Base-by-base conservation (phyloP, 2,888 invertebrate genomes). In the Acanthococcus lagerstroemiae region DNA sequence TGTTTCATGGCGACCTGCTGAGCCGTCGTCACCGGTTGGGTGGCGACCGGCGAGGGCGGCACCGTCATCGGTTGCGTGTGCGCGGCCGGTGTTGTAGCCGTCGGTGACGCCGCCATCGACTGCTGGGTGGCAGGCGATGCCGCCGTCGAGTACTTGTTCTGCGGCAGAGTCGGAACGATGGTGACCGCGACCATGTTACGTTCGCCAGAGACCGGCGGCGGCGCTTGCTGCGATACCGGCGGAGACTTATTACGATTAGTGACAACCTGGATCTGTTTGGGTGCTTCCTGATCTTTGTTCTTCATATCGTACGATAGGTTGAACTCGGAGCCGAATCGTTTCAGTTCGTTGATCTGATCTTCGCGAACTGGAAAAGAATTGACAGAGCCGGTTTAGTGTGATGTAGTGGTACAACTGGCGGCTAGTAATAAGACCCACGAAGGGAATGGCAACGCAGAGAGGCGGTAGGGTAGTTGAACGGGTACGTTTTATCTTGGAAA, bases 311-410 rank as follows among this genome's bases (percentile, higher is more conserved):
- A 26, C 21, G 79, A 78, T 74, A 91, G 74, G 77, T 89, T 87
- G 77, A 90, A 91, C 71, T 90, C 89, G 72, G 85, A 81, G 0
- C 86, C 82, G 76, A 92, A 92, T 74, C 87, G 86, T 70, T 88
- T 84, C 65, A 91, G 75, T 67, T 90, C 88, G 54, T 50, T 63
- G 21, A 52, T 63, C 22, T 52, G 48, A 30, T 72, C 71, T 50
- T 72, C 72, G 21, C 72, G 70, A 27, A 69, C 71, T 72, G n/a
- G n/a, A n/a, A n/a, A n/a, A n/a, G n/a, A n/a, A n/a, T n/a, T n/a
- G n/a, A n/a, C n/a, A n/a, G n/a, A n/a, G n/a, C n/a, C n/a, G n/a
- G n/a, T n/a, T n/a, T n/a, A n/a, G n/a, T n/a, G n/a, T n/a, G n/a
- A n/a, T n/a, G n/a, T n/a, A n/a, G n/a, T n/a, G n/a, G n/a, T n/a